Evolutionary conservation across 1,140 invertebrate genomes (phyloP).

Genomic region (Neodiprion pinetum): DNA sequence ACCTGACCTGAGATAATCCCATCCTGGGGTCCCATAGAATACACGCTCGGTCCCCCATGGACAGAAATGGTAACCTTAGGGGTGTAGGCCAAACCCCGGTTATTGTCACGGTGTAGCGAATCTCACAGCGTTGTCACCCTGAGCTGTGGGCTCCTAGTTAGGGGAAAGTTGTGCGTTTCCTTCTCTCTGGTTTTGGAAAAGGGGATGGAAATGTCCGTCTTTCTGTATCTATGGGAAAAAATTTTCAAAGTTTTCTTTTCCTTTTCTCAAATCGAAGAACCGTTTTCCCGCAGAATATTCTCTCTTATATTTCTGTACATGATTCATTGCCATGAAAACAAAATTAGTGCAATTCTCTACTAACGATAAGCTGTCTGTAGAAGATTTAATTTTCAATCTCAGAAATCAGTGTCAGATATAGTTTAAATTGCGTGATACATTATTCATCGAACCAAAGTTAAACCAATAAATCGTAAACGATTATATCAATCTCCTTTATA

Average conservation of each 20-base stretch:
- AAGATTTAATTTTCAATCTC: too few species aligned
- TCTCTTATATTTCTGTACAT: too few species aligned
- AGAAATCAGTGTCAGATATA: too few species aligned
- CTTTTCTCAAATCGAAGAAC: too few species aligned
- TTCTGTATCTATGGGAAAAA: neutral
- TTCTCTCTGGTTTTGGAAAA: constrained; percentile 5
- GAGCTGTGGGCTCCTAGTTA: neutral
- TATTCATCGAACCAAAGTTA: too few species aligned
- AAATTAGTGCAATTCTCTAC: neutral
- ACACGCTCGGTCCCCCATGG: neutral
- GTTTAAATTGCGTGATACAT: too few species aligned
- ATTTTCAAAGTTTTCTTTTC: too few species aligned
- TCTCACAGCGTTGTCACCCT: neutral
- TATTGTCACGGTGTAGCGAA: constrained; percentile 7
- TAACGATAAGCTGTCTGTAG: too few species aligned
- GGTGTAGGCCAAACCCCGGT: neutral
- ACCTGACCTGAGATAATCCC: constrained; percentile 6
- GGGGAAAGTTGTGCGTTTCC: neutral
- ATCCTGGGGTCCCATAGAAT: neutral
- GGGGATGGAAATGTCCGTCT: neutral
- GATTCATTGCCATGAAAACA: neutral
- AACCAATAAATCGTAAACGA: too few species aligned
- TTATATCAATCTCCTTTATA: too few species aligned
- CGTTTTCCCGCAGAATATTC: too few species aligned
- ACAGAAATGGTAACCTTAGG: neutral